phyloP scores from a whole-genome alignment of 2,888 invertebrate genomes.

The Tenthredo livida region DNA sequence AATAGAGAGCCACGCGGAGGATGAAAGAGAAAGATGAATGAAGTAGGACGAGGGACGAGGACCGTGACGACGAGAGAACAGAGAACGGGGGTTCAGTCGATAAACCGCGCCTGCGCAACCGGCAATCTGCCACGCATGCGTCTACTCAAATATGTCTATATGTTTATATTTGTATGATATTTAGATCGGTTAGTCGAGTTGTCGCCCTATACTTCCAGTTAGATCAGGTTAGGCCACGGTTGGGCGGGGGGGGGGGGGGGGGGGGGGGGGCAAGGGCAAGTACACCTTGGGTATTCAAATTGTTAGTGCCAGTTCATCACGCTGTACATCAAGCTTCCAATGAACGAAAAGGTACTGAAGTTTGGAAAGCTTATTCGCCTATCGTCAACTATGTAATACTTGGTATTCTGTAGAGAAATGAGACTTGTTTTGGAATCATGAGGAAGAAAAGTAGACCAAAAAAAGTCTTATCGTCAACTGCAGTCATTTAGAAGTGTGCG shows the following conservation, averaged over 20 bases:
- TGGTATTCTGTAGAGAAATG: too few species aligned
- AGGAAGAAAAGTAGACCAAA: too few species aligned
- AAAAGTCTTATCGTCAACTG: too few species aligned
- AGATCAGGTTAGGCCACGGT: not conserved
- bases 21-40: constrained; percentile 2
- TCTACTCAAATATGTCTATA: not conserved
- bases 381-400: too few species aligned
- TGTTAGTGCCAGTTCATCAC: not conserved
- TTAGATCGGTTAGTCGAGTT: not conserved
- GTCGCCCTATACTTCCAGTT: not conserved
- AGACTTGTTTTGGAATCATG: too few species aligned
- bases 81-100: constrained; percentile 29
- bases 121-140: not conserved
- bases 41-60: not conserved
- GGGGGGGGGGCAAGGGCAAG: not conserved
- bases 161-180: not conserved
- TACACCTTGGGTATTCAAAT: not conserved
- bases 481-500: too few species aligned
- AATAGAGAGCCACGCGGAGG: not conserved
- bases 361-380: too few species aligned
- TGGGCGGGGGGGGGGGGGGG: too few species aligned
- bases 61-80: constrained; percentile 12
- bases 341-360: too few species aligned
- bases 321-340: not conserved
- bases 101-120: constrained; percentile 27